Evolutionary conservation across 2,113 vertebrate species (phyloP), one percentile per base, ranked within the genome.

Genomic region (Eonycteris spelaea): DNA sequence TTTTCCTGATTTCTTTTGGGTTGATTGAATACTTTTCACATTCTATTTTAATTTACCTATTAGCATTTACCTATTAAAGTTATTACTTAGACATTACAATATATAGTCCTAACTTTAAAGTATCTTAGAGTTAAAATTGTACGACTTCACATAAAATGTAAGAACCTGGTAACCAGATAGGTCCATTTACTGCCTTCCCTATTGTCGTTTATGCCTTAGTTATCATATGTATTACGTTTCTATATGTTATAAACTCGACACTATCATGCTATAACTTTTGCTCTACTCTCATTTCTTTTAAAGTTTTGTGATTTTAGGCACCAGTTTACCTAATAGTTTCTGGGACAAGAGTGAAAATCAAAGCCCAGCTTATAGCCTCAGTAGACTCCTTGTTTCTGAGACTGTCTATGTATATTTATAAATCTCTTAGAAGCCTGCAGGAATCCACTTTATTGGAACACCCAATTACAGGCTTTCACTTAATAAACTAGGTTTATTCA

Each of bases 401-500:
- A 65, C 80, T 85, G 26, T 61, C 40, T 18, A 6, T 16, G 33
- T 55, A 30, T 33, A 11, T 87, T 83, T 87, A 87, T 87, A 92
- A 94, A 79, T 70, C 13, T 57, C 33, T 68, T 40, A 74, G 51
- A 57, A 75, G 63, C 75, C 48, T 74, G n/a, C 59, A 92, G 65
- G 63, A 95, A 83, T 65, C 35, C 70, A 10, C 45, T 93, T 57
- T 93, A 53, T 82, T 86, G 82, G 82, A 79, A 91, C 30, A 71
- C 22, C 67, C 71, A 75, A 33, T 68, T 91, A 57, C 43, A 70
- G 74, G 22, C 88, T 93, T 83, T 75, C 67, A 28, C 57, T 78
- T 95, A 93, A 80, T 75, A 92, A 96, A 61, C 35, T 53, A 75
- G 4, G 61, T 70, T 95, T 93, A 86, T 96, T 88, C 43, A 67